Evolutionary conservation across 2,888 invertebrate species (phyloP), one percentile per base, ranked within the genome.

Genomic region (Lycocerus yunnanus): DNA sequence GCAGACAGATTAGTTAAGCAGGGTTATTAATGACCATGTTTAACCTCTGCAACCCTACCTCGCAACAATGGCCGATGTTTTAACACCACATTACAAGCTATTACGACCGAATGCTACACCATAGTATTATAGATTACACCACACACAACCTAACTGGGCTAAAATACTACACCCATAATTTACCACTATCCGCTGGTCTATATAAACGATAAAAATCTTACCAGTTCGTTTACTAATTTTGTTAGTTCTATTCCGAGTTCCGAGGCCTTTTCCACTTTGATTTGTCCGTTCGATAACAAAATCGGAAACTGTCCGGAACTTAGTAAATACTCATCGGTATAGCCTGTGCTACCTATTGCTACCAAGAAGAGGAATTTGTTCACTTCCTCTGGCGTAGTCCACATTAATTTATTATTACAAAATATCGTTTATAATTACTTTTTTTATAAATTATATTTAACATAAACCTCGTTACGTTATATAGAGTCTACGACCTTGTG

Each of bases 21-120:
- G 87, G 88, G 89, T 90, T 89, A 90, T 90, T 90, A 90, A 90
- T 90, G 89, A 90, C 88, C 89, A 86, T 89, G 89, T 89, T 90
- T 90, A 90, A 90, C 89, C 90, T 88, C 87, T 84, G 83, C 87
- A 86, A 88, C 88, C 88, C 88, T 88, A 86, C 86, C 85, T 83
- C 84, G 82, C 84, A 86, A 86, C 86, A 86, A 86, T 86, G 84
- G 85, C 84, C 84, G 84, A 84, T 85, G 86, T 86, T 87, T 87
- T 87, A 86, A 86, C 86, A 86, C 87, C 86, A 85, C 83, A 87
- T 87, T 87, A 87, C 86, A 85, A 85, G 82, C 85, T 85, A 86
- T 86, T 86, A 85, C 75, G 69, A 61, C 75, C 8, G 68, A 43
- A 18, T 68, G 58, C 58, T 68, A 68, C 68, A 68, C 61, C 43